Base-by-base conservation (phyloP, 2,113 vertebrate species). In the Bujurquina vittata region DNA sequence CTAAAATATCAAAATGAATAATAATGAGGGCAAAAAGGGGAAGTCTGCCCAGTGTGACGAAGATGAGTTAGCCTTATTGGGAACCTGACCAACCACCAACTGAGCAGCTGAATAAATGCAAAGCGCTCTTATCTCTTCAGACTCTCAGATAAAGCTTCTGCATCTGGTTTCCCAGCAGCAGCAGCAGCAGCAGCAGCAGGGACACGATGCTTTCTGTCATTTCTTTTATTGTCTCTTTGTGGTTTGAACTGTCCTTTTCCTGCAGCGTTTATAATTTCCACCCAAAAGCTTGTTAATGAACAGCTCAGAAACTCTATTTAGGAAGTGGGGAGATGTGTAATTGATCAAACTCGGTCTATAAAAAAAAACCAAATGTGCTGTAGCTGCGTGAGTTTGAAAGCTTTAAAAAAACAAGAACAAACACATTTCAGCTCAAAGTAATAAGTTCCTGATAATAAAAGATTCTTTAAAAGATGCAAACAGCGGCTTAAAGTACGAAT, bases 251-350 rank as follows among this genome's bases (percentile, higher is more conserved):
- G 72, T 33, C 22, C 81, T 62, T 74, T 77, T 79, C 63, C 59
- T 77, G 72, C n/a, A 57, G 40, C 20, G 72, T 46, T 87, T 22
- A 85, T 78, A 65, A 75, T 80, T 84, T 88, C 65, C 75, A 77
- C 9, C 22, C n/a, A 46, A 33, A 52, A 63, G 80, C 35, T 59
- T 57, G 69, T 63, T 74, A 76, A 9, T 73, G 61, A 60, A 73
- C 58, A 57, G 26, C 49, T 65, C 77, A 26, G 73, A 62, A 11
- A 22, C n/a, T 46, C 4, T 31, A 46, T 63, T 61, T 10, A 74
- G 56, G 23, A 86, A 40, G 26, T 76, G 52, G 6, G 26, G 18
- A 4, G 52, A 40, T 22, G 29, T 49, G 4, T 75, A 20, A 75
- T 88, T 78, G 79, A 60, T 75, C 17, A 69, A 55, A 22, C 35